Evolutionary conservation across 2,113 vertebrate genomes (phyloP), one percentile per base, ranked within the genome.

Genomic region (Ursus arctos): DNA sequence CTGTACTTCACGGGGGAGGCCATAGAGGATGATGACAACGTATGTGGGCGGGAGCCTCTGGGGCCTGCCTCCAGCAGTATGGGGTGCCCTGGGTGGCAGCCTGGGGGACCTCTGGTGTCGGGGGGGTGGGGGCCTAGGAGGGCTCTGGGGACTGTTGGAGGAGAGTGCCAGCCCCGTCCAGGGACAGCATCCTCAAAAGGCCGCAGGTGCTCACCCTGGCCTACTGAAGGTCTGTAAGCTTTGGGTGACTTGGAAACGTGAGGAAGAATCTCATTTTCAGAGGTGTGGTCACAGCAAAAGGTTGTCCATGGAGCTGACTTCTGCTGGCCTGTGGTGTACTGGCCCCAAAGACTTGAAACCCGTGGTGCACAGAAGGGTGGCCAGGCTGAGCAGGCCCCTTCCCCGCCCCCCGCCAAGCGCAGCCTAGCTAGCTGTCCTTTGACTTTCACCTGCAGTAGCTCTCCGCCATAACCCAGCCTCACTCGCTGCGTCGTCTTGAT

Each of bases 1-100:
- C 99, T 99, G 22, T 99, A 99, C 98, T 99, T 99, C 98, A 99
- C 99, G 1, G 99, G 99, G 65, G 99, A 99, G 98, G 99, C 99
- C 95, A 99, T 99, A 98, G 99, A 99, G 88, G 99, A 99, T 55
- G 99, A 99, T 11, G 99, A 99, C 95, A 99, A 99, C 0, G 99
- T 99, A 99, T 72, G 99, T 99, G 97, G 92, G 8, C 7, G 15
- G 26, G 2, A 1, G 26, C 10, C 3, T n/a, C 26, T 2, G 14
- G 59, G 0, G 65, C 8, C 26, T 22, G 0, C 19, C 19, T 80
- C 33, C 51, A 9, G 53, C 19, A 24, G 71, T 49, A 4, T 7
- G 63, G 63, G 71, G 21, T 1, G 1, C n/a, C 31, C 57, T 26
- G 31, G 65, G 16, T 11, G 57, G 69, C 36, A 31, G 22, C 81